Percentiles rank a stretch among this genome's conserved stretches.
Evolutionary conservation across 2,113 vertebrate genomes (phyloP).

Genomic region (Lampris incognitus): DNA sequence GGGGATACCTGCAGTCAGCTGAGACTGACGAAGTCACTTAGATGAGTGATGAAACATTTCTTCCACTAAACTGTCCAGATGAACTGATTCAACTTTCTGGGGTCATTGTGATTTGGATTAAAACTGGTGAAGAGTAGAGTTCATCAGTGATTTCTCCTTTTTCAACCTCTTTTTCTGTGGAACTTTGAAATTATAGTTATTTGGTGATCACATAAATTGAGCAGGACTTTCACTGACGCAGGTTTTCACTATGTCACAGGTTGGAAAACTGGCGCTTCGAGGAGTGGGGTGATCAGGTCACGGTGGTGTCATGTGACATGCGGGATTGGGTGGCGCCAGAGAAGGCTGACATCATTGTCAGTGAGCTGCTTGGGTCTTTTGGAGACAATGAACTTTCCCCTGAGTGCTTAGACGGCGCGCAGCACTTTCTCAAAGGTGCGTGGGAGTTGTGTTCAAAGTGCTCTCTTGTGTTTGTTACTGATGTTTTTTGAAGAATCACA

Average conservation of each 20-base stretch:
- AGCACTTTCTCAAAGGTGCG: conserved; percentile 91
- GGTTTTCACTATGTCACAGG: conserved; percentile 63
- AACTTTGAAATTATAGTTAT: neutral
- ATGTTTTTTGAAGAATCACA: too few species aligned
- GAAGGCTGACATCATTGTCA: conserved; percentile 93
- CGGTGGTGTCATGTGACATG: conserved; percentile 92
- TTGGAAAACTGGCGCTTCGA: conserved; percentile 94
- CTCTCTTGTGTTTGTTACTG: neutral
- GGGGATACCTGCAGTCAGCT: too few species aligned
- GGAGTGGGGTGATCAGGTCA: conserved; percentile 95
- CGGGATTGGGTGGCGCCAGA: conserved; percentile 91
- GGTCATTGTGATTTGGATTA: too few species aligned
- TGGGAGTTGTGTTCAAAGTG: neutral
- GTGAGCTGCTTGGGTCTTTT: conserved; percentile 93
- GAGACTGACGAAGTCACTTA: too few species aligned
- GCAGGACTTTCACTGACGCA: neutral
- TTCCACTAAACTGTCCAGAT: too few species aligned
- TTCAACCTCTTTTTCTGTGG: neutral
- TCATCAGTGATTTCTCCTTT: too few species aligned
- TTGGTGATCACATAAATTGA: neutral
- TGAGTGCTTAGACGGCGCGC: conserved; percentile 92
- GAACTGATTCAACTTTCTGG: too few species aligned
- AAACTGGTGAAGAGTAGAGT: too few species aligned
- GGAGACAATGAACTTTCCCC: conserved; percentile 94
- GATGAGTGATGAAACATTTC: too few species aligned